Percentiles rank a stretch among this genome's conserved stretches.
Conservation (phyloP, 2,797 vertebrate genomes). For the Zonotrichia albicollis region DNA sequence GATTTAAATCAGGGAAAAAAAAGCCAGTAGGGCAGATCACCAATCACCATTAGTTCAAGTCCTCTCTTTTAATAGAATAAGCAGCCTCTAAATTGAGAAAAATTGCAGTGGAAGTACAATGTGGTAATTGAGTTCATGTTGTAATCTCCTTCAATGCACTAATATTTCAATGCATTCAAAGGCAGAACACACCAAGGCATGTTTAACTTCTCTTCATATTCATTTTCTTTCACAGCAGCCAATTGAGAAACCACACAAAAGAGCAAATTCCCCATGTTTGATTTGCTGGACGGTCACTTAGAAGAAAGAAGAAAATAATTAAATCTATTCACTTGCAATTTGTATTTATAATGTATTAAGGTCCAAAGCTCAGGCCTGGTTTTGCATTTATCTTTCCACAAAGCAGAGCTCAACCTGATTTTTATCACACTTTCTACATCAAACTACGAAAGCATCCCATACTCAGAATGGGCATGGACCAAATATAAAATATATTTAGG, state of each 20-base stretch:
- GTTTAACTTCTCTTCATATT: neutral
- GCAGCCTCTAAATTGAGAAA: slow-evolving; percentile 44
- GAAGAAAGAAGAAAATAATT: neutral
- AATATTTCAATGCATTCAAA: slow-evolving; percentile 30
- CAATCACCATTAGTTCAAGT: slow-evolving; percentile 45
- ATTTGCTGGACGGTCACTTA: neutral
- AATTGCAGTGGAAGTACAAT: slow-evolving; percentile 41
- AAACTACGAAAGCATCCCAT: neutral
- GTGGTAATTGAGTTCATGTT: slow-evolving; percentile 22
- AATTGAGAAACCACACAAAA: neutral
- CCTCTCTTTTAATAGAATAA: slow-evolving; percentile 41
- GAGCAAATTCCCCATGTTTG: neutral
- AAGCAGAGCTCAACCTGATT: neutral
- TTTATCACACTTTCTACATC: neutral
- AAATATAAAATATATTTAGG: fast-evolving
- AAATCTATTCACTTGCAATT: neutral
- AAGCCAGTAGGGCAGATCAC: slow-evolving; percentile 20
- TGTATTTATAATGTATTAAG: neutral
- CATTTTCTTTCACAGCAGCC: neutral
- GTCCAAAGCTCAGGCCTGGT: neutral
- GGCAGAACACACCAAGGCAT: neutral
- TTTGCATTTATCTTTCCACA: neutral
- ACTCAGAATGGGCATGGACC: fast-evolving
- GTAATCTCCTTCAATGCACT: slow-evolving; percentile 1
- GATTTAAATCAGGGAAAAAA: slow-evolving; percentile 22